phyloP scores from a whole-genome alignment of 2,888 invertebrate species.

The Rotaria macrura region DNA sequence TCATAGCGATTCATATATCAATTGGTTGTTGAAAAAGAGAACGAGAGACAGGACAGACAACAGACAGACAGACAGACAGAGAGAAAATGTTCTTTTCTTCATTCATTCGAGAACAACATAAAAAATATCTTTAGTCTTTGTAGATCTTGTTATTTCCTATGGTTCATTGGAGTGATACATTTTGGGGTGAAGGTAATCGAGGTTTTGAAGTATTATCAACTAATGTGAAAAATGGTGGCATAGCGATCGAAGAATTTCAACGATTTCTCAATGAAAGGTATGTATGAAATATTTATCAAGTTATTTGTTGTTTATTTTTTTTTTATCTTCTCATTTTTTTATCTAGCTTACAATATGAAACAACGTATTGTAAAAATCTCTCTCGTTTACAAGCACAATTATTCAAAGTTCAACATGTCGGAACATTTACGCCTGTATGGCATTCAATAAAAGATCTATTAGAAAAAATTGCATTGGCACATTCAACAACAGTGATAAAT shows the following conservation, averaged over 20 bases:
- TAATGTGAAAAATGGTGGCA: conserved; percentile 24
- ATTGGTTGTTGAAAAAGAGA: background rate
- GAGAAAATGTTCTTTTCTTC: background rate
- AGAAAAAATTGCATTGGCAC: conserved; percentile 25
- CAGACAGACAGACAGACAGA: no score
- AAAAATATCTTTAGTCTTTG: no score
- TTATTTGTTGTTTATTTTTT: background rate
- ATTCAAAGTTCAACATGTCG: conserved; percentile 25
- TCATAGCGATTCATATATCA: background rate
- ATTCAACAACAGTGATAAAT: background rate
- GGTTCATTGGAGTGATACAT: conserved; percentile 21
- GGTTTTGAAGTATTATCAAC: conserved; percentile 31
- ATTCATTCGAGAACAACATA: background rate
- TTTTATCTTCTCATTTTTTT: background rate
- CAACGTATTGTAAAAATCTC: conserved; percentile 19
- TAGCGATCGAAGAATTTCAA: conserved; percentile 4
- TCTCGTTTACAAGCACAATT: conserved; percentile 20
- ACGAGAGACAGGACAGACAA: no score
- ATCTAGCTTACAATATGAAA: conserved; percentile 20
- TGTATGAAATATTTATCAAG: background rate
- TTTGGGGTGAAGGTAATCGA: conserved; percentile 30
- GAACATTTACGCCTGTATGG: conserved; percentile 29
- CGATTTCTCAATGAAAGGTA: conserved; percentile 3
- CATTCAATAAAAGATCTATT: conserved; percentile 11
- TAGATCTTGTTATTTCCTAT: background rate